phyloP scores from a whole-genome alignment of 1,140 invertebrate species.

The Rhysida immarginata region DNA sequence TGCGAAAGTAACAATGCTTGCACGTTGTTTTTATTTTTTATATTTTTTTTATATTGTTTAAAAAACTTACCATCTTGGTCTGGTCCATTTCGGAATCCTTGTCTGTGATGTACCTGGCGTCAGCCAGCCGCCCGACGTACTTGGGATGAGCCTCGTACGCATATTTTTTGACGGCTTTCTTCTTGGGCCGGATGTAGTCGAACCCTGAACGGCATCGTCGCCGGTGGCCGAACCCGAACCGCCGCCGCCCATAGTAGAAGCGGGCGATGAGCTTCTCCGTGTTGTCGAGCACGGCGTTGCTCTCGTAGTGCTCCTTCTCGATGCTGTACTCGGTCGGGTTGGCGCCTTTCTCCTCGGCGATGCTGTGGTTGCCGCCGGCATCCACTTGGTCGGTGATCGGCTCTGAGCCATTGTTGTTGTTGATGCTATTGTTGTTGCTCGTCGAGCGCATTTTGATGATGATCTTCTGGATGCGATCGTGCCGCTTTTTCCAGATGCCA shows the following conservation, averaged over 20 bases:
- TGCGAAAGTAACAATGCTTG: too few relatives aligned
- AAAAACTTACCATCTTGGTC: background rate
- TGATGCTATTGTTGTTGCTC: too few relatives aligned
- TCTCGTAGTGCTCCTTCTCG: background rate
- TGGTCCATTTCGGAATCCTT: background rate
- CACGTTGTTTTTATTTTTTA: background rate
- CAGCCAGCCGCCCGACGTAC: background rate
- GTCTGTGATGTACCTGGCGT: background rate
- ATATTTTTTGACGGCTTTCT: constrained; percentile 34
- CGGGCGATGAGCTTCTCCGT: constrained; percentile 5
- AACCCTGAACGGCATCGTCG: constrained; percentile 55
- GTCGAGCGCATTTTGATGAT: constrained; percentile 2
- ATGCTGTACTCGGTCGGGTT: too few relatives aligned
- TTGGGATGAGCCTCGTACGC: background rate
- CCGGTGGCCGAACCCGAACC: constrained; percentile 21
- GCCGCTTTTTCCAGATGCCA: background rate
- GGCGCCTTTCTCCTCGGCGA: too few relatives aligned
- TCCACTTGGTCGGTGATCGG: too few relatives aligned
- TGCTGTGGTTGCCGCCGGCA: too few relatives aligned
- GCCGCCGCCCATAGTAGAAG: constrained; percentile 1
- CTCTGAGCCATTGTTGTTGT: too few relatives aligned
- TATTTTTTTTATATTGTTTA: background rate
- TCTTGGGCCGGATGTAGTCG: constrained; percentile 77
- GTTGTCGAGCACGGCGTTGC: background rate
- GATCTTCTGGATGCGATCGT: constrained; percentile 6